Percentiles rank a stretch among this genome's conserved stretches.
Evolutionary conservation across 2,888 invertebrate species (phyloP).

Genomic region (Molanna angustata): DNA sequence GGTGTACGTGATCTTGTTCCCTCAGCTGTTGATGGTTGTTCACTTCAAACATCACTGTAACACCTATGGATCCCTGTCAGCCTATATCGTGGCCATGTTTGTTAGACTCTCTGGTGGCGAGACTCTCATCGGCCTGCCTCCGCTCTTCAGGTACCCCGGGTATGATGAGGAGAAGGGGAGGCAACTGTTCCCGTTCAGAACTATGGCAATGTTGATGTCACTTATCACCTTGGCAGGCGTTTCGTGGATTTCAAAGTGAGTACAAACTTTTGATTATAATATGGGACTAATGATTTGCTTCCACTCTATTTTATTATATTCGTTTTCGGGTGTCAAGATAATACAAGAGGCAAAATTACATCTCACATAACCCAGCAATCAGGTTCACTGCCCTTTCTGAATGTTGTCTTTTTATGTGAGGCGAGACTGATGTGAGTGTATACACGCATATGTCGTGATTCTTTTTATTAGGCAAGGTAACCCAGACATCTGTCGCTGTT

Average conservation of each 20-base stretch:
- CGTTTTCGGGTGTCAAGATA: too few relatives aligned
- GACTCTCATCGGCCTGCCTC: conserved; percentile 73
- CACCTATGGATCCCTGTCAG: conserved; percentile 93
- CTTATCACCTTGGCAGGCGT: conserved; percentile 75
- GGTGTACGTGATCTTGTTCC: conserved; percentile 98
- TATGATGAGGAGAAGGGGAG: conserved; percentile 59
- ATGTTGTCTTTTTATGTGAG: too few relatives aligned
- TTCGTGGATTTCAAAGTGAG: conserved; percentile 76
- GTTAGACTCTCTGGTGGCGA: conserved; percentile 88
- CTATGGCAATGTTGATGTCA: conserved; percentile 90
- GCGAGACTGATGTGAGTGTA: too few relatives aligned
- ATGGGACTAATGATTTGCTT: too few relatives aligned
- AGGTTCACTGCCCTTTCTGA: too few relatives aligned
- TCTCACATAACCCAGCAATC: too few relatives aligned
- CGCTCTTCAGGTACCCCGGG: conserved; percentile 85
- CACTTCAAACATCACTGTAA: conserved; percentile 93
- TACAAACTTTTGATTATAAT: too few relatives aligned
- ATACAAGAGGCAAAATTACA: too few relatives aligned
- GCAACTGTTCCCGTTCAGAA: conserved; percentile 95
- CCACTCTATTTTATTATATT: too few relatives aligned
- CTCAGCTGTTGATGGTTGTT: conserved; percentile 96
- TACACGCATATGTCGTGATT: too few relatives aligned
- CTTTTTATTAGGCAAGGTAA: too few relatives aligned
- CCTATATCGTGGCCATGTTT: conserved; percentile 80
- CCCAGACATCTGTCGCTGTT: too few relatives aligned